Percentiles rank a stretch among this genome's conserved stretches.
These are phyloP conservation scores for Momotus momota DNA, from an alignment of 2,797 vertebrate genomes.

Conservation along the genomic window DNA sequence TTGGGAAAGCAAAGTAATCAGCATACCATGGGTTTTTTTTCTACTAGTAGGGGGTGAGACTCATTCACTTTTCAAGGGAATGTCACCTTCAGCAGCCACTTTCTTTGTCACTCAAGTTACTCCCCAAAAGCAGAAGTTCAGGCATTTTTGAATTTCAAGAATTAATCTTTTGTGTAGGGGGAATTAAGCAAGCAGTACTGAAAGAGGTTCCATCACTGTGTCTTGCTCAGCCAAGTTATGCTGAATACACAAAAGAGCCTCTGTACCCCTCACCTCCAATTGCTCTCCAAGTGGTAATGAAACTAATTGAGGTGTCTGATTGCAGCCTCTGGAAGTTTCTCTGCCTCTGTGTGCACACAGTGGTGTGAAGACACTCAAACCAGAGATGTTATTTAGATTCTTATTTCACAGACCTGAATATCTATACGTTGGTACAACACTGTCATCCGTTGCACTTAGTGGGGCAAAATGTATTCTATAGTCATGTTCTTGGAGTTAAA, in stretches of 20 bases:
- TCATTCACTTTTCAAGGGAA: conserved; percentile 3
- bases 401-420: not conserved
- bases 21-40: not conserved
- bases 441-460: not conserved
- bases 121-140: not conserved
- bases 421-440: not conserved
- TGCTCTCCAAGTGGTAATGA: not conserved
- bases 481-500: not conserved
- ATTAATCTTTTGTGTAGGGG: not conserved
- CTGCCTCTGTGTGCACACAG: accelerated
- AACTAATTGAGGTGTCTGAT: not conserved
- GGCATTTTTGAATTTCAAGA: not conserved
- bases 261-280: not conserved
- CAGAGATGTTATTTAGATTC: not conserved
- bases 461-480: not conserved
- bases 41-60: not conserved
- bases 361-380: not conserved
- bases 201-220: not conserved
- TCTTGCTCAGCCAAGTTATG: not conserved
- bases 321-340: not conserved
- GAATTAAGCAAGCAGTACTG: not conserved
- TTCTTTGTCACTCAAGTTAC: not conserved
- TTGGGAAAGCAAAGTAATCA: not conserved
- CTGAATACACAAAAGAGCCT: conserved; percentile 34
- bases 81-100: conserved; percentile 22